Percentiles rank a stretch among this genome's conserved stretches.
Conservation (phyloP, 2,888 invertebrate species). For the Ochropleura leucogaster region DNA sequence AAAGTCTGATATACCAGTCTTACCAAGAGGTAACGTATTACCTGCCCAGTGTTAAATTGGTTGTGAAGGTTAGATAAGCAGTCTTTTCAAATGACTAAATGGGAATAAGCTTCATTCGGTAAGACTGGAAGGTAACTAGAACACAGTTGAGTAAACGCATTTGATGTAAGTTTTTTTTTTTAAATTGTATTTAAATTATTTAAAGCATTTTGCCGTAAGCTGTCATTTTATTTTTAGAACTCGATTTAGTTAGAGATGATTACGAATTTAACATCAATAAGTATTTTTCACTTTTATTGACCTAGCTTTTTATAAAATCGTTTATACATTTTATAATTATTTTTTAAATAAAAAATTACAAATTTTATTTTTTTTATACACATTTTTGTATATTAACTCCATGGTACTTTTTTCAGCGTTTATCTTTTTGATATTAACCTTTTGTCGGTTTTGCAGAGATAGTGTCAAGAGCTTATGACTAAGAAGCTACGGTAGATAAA, state of each 20-base stretch:
- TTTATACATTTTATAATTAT: not conserved
- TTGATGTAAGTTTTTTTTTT: no score
- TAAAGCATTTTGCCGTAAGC: not conserved
- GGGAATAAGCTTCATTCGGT: no score
- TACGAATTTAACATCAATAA: not conserved
- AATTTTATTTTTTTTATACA: no score
- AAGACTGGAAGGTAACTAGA: no score
- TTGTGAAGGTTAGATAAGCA: no score
- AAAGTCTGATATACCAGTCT: no score
- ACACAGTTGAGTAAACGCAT: no score
- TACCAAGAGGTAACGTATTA: no score
- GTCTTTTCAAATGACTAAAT: no score
- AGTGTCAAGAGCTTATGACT: conserved; percentile 60
- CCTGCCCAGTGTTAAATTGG: no score
- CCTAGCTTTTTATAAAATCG: not conserved
- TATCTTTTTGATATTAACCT: conserved; percentile 19
- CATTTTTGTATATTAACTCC: not conserved
- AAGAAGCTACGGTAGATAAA: conserved; percentile 56
- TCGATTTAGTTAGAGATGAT: not conserved
- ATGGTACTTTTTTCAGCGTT: not conserved
- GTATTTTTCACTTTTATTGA: not conserved
- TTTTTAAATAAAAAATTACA: no score
- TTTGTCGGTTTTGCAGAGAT: conserved; percentile 12
- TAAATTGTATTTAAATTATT: not conserved
- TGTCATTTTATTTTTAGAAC: not conserved